phyloP scores from a whole-genome alignment of 2,888 invertebrate genomes.

The Tanypteryx hageni region DNA sequence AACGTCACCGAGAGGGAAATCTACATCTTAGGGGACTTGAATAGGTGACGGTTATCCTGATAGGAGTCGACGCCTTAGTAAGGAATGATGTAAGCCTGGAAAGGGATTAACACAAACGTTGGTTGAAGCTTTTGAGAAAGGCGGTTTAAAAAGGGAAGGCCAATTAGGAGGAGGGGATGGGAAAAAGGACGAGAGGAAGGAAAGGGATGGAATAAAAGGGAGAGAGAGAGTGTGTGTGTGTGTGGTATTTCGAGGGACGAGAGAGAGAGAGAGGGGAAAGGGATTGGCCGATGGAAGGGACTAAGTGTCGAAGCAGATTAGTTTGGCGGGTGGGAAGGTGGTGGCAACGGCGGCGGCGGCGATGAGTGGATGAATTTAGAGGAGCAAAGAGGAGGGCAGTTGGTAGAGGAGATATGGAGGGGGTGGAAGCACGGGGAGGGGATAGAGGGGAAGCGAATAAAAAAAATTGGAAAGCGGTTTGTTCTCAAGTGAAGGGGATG shows the following conservation, averaged over 20 bases:
- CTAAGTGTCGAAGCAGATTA: conserved; percentile 23
- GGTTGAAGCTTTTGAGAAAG: neutral
- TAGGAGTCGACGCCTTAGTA: neutral
- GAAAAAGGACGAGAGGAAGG: neutral
- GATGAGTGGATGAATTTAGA: conserved; percentile 1
- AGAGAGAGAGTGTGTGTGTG: neutral
- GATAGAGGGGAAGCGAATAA: too few species aligned
- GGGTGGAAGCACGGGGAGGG: neutral
- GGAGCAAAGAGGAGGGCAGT: neutral
- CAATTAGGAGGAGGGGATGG: neutral
- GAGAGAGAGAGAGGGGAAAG: neutral
- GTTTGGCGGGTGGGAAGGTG: too few species aligned
- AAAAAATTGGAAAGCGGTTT: conserved; percentile 28
- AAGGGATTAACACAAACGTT: neutral
- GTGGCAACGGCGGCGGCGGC: neutral
- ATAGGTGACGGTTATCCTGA: neutral
- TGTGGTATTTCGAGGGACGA: neutral
- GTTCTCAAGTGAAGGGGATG: conserved; percentile 8
- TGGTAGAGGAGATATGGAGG: neutral
- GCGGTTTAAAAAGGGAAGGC: neutral
- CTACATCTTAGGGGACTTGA: neutral
- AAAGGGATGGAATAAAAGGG: neutral
- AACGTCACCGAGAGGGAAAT: neutral
- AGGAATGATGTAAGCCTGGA: neutral
- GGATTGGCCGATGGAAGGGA: neutral